Percentiles rank a stretch among this genome's conserved stretches.
Conservation (phyloP, 2,888 invertebrate species). For the Galerucella calmariensis region DNA sequence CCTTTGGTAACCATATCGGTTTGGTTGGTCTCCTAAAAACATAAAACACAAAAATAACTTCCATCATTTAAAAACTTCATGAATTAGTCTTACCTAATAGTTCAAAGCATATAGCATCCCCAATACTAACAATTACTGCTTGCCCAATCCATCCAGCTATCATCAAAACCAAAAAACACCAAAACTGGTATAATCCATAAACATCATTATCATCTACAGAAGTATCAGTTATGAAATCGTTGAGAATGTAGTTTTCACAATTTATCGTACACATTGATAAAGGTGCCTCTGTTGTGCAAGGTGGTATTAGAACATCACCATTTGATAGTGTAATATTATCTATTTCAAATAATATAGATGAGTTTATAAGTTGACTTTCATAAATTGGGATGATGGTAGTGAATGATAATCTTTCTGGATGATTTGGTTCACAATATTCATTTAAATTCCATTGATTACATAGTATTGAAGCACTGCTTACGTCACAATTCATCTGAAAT, state of each 20-base stretch:
- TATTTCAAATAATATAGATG: not conserved
- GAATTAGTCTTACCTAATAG: conserved; percentile 16
- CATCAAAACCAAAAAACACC: conserved; percentile 17
- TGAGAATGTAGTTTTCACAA: not conserved
- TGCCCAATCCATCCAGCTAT: not conserved
- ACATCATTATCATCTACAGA: not conserved
- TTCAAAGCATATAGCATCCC: conserved; percentile 21
- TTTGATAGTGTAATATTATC: not conserved
- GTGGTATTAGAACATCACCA: not conserved
- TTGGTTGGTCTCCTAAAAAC: conserved; percentile 6
- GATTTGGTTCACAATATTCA: not conserved
- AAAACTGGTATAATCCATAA: conserved; percentile 16
- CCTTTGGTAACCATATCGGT: conserved; percentile 13
- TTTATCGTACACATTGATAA: not conserved
- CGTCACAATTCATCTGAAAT: not conserved
- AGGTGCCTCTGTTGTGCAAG: not conserved
- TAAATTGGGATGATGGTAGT: not conserved
- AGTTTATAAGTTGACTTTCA: not conserved
- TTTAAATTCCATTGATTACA: not conserved
- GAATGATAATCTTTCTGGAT: not conserved
- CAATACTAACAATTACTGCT: conserved; percentile 4
- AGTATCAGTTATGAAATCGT: not conserved
- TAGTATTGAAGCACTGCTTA: not conserved
- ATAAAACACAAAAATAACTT: not conserved
- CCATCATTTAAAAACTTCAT: too few relatives aligned